Evolutionary conservation across 2,113 vertebrate genomes (phyloP), one percentile per base, ranked within the genome.

Genomic region (Atherinomorus stipes): DNA sequence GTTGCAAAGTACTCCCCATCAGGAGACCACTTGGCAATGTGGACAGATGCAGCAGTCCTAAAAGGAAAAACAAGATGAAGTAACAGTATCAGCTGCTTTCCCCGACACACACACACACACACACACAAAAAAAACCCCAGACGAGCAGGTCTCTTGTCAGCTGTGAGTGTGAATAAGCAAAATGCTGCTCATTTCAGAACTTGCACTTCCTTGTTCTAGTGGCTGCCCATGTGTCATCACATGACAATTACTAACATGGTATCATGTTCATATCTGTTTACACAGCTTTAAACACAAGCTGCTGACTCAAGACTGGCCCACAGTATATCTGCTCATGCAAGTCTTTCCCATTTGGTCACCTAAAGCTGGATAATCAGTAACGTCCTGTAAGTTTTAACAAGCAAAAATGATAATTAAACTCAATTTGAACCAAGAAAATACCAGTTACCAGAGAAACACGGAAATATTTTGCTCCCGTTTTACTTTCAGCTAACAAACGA

Each of bases 1-100:
- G 98, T 99, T 82, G 97, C 97, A 80, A 99, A 98, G 85, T 98
- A 99, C 93, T 99, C 97, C 77, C 98, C 97, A 92, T 99, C 98
- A 81, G 97, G 96, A 67, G 98, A 99, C 97, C 97, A 99, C 85
- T 98, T 95, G 93, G 97, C 97, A 81, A 96, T 88, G 79, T 94
- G 94, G n/a, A 99, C 90, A 63, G 97, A 96, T n/a, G 97, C 95
- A 56, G 98, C 96, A 15, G 97, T 99, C 90, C 97, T 99, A 74
- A 34, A 58, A 73, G 65, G 84, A 85, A 0, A 59, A 61, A 80
- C 47, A 83, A 26, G 53, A 34, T 74, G 5, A 75, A 72, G 79
- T 51, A 51, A 10, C 11, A 7, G 28, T 5, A 71, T 74, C 54
- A 87, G 57, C 63, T 62, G 56, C 15, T 64, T 83, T 86, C 72